These are phyloP conservation scores for Linyphia triangularis DNA, from an alignment of 2,888 invertebrate genomes.

Conservation along the genomic window DNA sequence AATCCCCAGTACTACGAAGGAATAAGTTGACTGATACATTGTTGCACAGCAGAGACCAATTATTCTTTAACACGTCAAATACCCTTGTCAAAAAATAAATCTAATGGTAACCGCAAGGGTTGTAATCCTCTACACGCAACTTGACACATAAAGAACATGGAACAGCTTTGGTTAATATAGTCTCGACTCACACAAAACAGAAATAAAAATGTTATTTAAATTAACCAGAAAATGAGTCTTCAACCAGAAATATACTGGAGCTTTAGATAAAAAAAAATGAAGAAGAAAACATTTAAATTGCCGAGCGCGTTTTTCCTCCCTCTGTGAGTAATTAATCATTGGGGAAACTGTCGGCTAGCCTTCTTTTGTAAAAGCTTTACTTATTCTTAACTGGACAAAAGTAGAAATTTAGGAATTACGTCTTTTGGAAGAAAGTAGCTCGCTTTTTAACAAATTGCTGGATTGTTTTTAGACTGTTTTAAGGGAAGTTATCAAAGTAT, in stretches of 20 bases:
- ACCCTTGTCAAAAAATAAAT: neutral
- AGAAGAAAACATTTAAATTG: neutral
- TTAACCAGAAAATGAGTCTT: slow-evolving; percentile 3
- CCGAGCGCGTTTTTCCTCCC: neutral
- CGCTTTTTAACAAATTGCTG: neutral
- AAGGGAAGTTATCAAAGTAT: neutral
- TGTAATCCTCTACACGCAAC: neutral
- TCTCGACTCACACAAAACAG: neutral
- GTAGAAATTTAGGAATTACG: neutral
- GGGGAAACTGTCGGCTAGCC: neutral
- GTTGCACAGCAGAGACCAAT: neutral
- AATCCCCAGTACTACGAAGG: neutral
- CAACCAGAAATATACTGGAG: neutral
- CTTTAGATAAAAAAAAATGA: neutral
- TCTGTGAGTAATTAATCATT: neutral
- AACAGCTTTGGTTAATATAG: neutral
- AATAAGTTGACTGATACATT: neutral
- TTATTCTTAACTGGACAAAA: neutral
- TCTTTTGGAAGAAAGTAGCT: neutral
- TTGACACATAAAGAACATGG: neutral
- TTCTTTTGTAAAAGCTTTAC: neutral
- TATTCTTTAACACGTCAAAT: neutral
- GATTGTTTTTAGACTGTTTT: neutral
- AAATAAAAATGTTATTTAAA: slow-evolving; percentile 3
- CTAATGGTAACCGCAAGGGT: neutral